Base-by-base conservation (phyloP, 2,113 vertebrate genomes). In the Megaleporinus macrocephalus region DNA sequence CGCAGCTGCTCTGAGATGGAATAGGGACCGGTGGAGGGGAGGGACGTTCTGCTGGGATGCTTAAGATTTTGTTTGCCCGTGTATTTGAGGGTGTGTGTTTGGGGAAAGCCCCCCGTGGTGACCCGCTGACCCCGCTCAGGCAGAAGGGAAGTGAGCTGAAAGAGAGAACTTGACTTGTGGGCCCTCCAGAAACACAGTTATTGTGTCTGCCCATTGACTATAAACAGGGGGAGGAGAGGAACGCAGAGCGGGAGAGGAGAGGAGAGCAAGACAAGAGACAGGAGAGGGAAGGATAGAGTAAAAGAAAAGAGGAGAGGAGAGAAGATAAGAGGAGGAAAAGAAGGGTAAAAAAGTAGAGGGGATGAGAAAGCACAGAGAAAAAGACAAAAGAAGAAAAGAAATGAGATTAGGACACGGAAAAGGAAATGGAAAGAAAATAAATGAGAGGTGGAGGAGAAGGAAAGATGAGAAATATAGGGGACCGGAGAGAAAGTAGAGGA, bases 91-190 rank as follows among this genome's bases (percentile, higher is more conserved):
- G 82, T 33, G 22, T 85, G 81, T 86, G 73, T 84, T 75, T 84
- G 83, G 33, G 86, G 87, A 89, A 89, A 90, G 86, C 88, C 89
- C 9, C 22, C 89, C 89, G 86, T 87, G 87, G 78, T 92, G 93
- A 93, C 85, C 93, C 90, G 89, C 80, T 94, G 93, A 85, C 93
- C 90, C 85, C 33, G 76, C 86, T 91, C 83, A 90, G 91, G 88
- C 65, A 59, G 47, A 93, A 87, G 91, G 93, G 93, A 94, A 94
- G 91, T 92, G 81, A 89, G 86, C 73, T 87, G 89, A 94, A 94
- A 92, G 89, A 89, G 87, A 89, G 90, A 94, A 93, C 93, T 94
- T 94, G 92, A 94, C 92, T 93, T 88, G 90, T 88, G 93, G 90
- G 90, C 91, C 91, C 73, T 81, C 59, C 85, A 89, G 91, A 90